phyloP scores from a whole-genome alignment of 2,888 invertebrate species.

The Lasioglossum oenotherae region DNA sequence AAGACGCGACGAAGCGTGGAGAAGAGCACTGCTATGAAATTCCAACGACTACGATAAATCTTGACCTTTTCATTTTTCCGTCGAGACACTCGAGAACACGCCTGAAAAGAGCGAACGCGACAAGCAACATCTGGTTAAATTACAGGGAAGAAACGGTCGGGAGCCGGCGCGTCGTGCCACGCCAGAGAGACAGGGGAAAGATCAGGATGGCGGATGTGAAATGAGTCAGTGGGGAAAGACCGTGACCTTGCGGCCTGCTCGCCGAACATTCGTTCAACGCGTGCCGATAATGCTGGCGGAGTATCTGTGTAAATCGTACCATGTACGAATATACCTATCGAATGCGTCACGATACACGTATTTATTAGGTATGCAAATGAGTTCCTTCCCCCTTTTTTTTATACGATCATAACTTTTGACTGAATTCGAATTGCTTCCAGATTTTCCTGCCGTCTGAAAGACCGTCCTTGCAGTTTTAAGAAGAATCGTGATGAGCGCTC shows the following conservation, averaged over 20 bases:
- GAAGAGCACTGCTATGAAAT: background rate
- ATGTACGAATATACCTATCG: background rate
- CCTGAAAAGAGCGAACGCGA: background rate
- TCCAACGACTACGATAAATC: background rate
- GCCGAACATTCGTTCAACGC: constrained; percentile 61
- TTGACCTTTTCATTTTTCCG: background rate
- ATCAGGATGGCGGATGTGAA: constrained; percentile 65
- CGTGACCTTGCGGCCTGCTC: constrained; percentile 69
- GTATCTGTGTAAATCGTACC: background rate
- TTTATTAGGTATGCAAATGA: background rate
- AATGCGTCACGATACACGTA: background rate
- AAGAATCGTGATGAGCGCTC: too few species aligned
- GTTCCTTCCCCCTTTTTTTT: too few species aligned
- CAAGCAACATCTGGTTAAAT: constrained; percentile 63
- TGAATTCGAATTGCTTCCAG: too few species aligned
- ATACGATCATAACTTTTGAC: too few species aligned
- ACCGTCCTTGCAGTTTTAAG: too few species aligned
- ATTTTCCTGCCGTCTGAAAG: too few species aligned
- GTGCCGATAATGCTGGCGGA: constrained; percentile 54
- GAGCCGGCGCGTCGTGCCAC: constrained; percentile 16
- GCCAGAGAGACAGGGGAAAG: constrained; percentile 50
- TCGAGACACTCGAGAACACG: background rate
- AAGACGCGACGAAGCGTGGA: background rate
- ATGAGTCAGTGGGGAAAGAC: constrained; percentile 68
- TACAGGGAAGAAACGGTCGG: constrained; percentile 46